Evolutionary conservation across 2,888 invertebrate species (phyloP).

Genomic region (Scaptomyza tumidula): DNA sequence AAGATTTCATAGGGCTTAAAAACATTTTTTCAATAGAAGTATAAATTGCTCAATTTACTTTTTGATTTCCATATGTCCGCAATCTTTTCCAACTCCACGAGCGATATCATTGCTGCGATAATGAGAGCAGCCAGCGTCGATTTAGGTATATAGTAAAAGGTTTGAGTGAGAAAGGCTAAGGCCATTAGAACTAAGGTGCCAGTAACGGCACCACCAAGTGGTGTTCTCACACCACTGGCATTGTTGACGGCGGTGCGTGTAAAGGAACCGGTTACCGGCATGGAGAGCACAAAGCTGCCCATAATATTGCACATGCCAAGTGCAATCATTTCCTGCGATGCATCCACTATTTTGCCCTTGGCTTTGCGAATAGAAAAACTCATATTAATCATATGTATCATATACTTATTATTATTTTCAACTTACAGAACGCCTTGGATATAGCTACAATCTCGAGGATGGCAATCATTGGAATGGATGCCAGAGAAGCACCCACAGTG

Average conservation of each 20-base stretch:
- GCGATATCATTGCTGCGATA: constrained; percentile 94
- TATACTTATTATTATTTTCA: neutral
- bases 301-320: constrained; percentile 92
- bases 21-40: neutral
- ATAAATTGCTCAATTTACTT: constrained; percentile 85
- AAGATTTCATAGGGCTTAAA: neutral
- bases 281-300: constrained; percentile 92
- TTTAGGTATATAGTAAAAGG: constrained; percentile 95
- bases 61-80: constrained; percentile 91
- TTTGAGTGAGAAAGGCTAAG: constrained; percentile 91
- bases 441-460: constrained; percentile 91
- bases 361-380: constrained; percentile 85
- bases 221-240: constrained; percentile 94
- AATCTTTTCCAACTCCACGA: constrained; percentile 90
- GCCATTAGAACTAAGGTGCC: constrained; percentile 91
- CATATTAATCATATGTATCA: neutral
- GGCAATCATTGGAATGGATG: constrained; percentile 90
- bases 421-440: constrained; percentile 91
- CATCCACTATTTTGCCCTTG: constrained; percentile 91
- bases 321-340: constrained; percentile 96
- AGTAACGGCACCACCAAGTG: constrained; percentile 92
- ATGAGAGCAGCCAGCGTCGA: constrained; percentile 94
- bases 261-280: constrained; percentile 95
- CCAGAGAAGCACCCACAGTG: constrained; percentile 87
- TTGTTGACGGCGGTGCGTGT: constrained; percentile 96